phyloP scores from a whole-genome alignment of 2,888 invertebrate species.

The Torymus tubicola region DNA sequence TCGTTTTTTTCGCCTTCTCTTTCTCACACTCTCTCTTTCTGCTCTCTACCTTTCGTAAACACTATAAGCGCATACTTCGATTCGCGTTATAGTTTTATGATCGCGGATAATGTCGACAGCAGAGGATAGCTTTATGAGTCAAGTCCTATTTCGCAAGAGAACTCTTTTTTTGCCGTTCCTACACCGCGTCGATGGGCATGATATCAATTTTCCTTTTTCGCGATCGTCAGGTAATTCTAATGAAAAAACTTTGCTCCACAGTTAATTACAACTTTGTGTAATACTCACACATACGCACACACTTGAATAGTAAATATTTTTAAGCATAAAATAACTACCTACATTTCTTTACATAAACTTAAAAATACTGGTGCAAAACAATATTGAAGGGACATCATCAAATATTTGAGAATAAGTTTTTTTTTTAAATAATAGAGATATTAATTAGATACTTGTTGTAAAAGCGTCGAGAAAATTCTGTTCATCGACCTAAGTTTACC shows the following conservation, averaged over 20 bases:
- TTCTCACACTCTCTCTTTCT: slow-evolving; percentile 23
- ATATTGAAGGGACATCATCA: no score
- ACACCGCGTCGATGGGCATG: background rate
- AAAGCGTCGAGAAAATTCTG: no score
- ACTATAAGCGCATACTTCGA: slow-evolving; percentile 20
- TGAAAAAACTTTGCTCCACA: background rate
- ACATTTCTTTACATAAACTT: no score
- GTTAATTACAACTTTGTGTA: no score
- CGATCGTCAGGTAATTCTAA: background rate
- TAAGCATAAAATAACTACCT: no score
- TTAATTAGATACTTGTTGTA: no score
- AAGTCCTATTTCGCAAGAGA: slow-evolving; percentile 16
- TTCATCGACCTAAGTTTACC: no score
- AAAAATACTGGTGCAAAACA: no score
- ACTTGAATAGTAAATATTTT: no score
- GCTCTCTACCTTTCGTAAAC: background rate
- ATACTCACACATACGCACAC: no score
- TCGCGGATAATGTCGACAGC: slow-evolving; percentile 27
- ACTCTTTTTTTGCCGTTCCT: background rate
- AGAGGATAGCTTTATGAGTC: slow-evolving; percentile 25
- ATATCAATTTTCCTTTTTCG: background rate
- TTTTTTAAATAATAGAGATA: no score
- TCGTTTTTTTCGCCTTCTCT: background rate
- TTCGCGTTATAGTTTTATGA: slow-evolving; percentile 42
- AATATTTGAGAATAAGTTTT: no score